Evolutionary conservation across 1,140 invertebrate genomes (phyloP).

Genomic region (Brachionus rubens): DNA sequence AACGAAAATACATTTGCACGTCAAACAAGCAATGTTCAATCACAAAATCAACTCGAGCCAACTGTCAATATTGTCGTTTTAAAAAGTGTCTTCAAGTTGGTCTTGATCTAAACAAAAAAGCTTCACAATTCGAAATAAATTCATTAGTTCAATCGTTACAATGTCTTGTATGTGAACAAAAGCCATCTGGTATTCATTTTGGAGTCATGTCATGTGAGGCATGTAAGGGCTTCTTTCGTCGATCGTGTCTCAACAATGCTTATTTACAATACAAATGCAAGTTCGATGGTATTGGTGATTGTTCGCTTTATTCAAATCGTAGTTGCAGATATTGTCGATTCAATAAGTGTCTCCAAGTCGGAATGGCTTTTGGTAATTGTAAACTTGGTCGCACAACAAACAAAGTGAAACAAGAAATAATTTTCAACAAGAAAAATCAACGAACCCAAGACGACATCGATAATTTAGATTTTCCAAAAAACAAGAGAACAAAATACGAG

Average conservation of each 20-base stretch:
- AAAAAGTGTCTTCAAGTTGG: slow-evolving; percentile 97
- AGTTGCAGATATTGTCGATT: slow-evolving; percentile 97
- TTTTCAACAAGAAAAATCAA: not conserved
- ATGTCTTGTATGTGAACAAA: slow-evolving; percentile 58
- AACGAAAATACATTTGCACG: slow-evolving; percentile 55
- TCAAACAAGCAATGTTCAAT: slow-evolving; percentile 55
- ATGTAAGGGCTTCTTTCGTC: slow-evolving; percentile 54
- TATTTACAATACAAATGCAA: slow-evolving; percentile 54
- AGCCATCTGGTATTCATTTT: slow-evolving; percentile 59
- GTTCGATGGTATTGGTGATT: slow-evolving; percentile 53
- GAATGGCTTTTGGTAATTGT: slow-evolving; percentile 93
- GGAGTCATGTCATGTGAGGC: slow-evolving; percentile 61
- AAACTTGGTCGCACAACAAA: slow-evolving; percentile 8
- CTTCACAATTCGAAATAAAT: slow-evolving; percentile 31
- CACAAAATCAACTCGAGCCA: slow-evolving; percentile 57
- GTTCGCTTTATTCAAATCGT: slow-evolving; percentile 55
- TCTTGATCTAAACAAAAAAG: slow-evolving; percentile 90
- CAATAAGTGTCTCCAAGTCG: slow-evolving; percentile 95
- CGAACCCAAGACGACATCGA: not conserved
- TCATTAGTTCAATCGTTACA: not conserved
- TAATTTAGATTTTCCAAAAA: too few species aligned
- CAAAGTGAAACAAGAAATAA: slow-evolving; percentile 40
- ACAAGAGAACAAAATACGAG: too few species aligned
- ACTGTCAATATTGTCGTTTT: slow-evolving; percentile 95
- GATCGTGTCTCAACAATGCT: slow-evolving; percentile 56